These are phyloP conservation scores for Papilio aristodemus DNA, from an alignment of 1,140 invertebrate genomes.

Conservation along the genomic window DNA sequence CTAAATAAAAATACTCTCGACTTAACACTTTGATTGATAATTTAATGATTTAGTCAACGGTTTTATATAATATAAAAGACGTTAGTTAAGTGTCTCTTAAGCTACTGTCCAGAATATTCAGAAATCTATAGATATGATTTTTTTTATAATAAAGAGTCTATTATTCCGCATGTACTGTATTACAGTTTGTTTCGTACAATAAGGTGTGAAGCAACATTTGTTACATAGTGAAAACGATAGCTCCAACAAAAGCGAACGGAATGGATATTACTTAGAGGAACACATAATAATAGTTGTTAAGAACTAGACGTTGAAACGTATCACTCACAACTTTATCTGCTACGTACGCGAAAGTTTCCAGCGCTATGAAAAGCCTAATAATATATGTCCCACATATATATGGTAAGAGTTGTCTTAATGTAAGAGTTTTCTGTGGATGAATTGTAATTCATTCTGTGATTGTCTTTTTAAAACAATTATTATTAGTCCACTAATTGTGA, in stretches of 20 bases:
- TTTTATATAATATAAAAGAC: too few relatives aligned
- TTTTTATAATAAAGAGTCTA: too few relatives aligned
- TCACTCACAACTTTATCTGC: slow-evolving; percentile 6
- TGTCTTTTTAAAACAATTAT: background rate
- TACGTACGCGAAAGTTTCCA: slow-evolving; percentile 3
- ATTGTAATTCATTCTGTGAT: background rate
- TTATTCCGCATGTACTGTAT: too few relatives aligned
- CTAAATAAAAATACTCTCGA: too few relatives aligned
- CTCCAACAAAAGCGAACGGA: slow-evolving; percentile 5
- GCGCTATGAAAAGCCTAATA: slow-evolving; percentile 4
- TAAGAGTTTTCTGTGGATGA: background rate
- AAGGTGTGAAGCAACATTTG: background rate
- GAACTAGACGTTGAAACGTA: slow-evolving; percentile 15
- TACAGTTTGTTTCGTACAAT: background rate
- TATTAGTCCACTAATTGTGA: background rate
- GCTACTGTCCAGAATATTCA: too few relatives aligned
- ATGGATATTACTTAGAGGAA: slow-evolving; percentile 19
- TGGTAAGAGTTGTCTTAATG: background rate
- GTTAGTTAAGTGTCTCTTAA: too few relatives aligned
- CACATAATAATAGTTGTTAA: slow-evolving; percentile 21
- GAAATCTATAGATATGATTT: too few relatives aligned
- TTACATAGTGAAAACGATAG: slow-evolving; percentile 9
- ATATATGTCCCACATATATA: background rate
- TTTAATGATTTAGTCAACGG: too few relatives aligned
- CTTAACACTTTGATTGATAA: too few relatives aligned